Evolutionary conservation across 2,113 vertebrate species (phyloP), one percentile per base, ranked within the genome.

Genomic region (Orthochromis indermauri): DNA sequence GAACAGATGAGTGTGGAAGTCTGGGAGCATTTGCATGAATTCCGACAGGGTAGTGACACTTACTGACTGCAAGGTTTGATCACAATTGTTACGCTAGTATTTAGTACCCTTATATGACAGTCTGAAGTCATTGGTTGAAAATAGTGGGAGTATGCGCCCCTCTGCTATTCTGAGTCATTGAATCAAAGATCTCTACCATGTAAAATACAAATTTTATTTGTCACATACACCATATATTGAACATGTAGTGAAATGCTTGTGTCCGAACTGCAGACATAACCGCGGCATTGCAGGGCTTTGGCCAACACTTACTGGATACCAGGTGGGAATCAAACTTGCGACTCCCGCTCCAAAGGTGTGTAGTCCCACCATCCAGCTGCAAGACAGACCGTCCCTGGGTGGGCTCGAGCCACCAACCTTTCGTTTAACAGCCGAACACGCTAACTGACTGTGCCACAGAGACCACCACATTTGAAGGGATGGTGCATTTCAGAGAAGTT

Each of bases 351-450:
- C 49, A 10, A n/a, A 53, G 9, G 49, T 53, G 19, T 10, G 49
- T 53, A 53, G 49, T 53, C 9, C 19, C 49, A 53, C 19, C 49
- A 53, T 53, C 9, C 9, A n/a, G 49, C 19, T 53, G 19, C 49
- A n/a, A 53, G 3, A 53, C 19, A 10, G 19, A 53, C 1, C 90
- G 88, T 94, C 93, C 93, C 92, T 94, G 93, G 93, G 94, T 95
- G 94, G 94, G 90, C 91, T 95, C 16, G 91, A 94, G 94, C 92
- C 92, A 94, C 91, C 93, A 95, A 93, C 95, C 94, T 95, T 93
- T 94, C 90, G 89, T 91, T 95, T 95, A 94, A 95, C 93, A 95
- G 94, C 92, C 83, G 86, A 95, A 94, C 91, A 92, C 88, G 88
- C 93, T 93, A 90, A 90, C 93, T 91, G 28, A 94, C 94, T 94